These are phyloP conservation scores for Chouioia cunea DNA, from an alignment of 2,888 invertebrate species.

Conservation along the genomic window DNA sequence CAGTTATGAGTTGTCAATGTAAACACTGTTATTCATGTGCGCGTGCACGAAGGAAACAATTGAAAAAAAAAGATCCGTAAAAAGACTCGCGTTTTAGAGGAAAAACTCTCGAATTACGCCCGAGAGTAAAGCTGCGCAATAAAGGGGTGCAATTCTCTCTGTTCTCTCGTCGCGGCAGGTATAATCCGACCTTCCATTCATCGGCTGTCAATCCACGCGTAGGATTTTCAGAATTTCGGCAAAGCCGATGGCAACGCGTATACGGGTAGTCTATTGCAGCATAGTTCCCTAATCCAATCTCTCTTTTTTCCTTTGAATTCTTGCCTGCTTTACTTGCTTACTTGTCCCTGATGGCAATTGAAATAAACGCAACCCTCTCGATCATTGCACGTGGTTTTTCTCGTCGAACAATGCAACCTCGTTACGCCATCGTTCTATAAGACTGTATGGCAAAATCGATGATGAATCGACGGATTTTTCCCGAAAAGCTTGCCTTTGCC, in stretches of 20 bases:
- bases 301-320: conserved; percentile 37
- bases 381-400: conserved; percentile 6
- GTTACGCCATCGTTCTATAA: conserved; percentile 42
- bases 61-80: no score
- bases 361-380: conserved; percentile 37
- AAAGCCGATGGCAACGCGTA: conserved; percentile 52
- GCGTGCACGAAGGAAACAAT: not conserved
- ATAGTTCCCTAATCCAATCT: conserved; percentile 61
- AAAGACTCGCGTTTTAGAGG: no score
- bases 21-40: not conserved
- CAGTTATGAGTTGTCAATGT: no score
- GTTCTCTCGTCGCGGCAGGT: conserved; percentile 14
- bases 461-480: conserved; percentile 40
- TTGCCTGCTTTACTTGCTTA: conserved; percentile 6
- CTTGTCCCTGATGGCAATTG: conserved; percentile 25
- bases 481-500: conserved; percentile 26
- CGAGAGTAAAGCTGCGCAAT: not conserved
- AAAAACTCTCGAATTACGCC: no score
- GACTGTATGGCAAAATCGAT: conserved; percentile 30
- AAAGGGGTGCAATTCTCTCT: conserved; percentile 2
- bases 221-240: conserved; percentile 57
- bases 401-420: not conserved
- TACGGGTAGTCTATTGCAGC: conserved; percentile 64
- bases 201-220: conserved; percentile 52
- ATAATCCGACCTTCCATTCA: conserved; percentile 28